Evolutionary conservation across 2,888 invertebrate species (phyloP).

Genomic region (Synanthedon tipuliformis): DNA sequence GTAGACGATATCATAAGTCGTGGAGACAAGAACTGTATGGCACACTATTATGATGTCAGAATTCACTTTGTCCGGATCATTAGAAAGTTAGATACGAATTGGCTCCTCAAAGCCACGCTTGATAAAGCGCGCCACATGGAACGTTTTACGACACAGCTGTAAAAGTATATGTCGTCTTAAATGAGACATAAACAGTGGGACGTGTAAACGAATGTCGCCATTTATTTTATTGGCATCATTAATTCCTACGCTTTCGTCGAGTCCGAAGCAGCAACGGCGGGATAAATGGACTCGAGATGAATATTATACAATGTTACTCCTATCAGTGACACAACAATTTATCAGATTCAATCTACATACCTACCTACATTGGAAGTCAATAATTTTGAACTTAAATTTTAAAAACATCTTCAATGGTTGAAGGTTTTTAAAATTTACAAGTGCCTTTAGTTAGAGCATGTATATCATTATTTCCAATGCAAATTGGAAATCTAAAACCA

Average conservation of each 20-base stretch:
- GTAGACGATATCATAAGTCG: no score
- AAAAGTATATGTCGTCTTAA: constrained; percentile 67
- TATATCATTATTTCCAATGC: no score
- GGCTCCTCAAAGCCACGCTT: constrained; percentile 33
- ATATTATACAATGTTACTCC: constrained; percentile 2
- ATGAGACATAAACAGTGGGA: constrained; percentile 67
- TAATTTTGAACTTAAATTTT: no score
- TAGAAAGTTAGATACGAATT: constrained; percentile 35
- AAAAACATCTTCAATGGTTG: no score
- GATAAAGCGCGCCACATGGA: constrained; percentile 53
- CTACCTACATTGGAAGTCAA: no score
- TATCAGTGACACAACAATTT: no score
- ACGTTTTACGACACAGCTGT: constrained; percentile 54
- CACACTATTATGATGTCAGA: constrained; percentile 10
- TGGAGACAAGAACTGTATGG: neutral
- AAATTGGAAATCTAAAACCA: no score
- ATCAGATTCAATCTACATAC: no score
- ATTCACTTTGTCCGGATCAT: constrained; percentile 39
- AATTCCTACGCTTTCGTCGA: constrained; percentile 56
- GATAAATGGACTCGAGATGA: constrained; percentile 6
- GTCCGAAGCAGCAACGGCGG: constrained; percentile 22
- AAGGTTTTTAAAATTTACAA: no score
- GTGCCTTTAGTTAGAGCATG: no score
- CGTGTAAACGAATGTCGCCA: constrained; percentile 67
- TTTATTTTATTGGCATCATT: constrained; percentile 66